These are phyloP conservation scores for Hippolais icterina DNA, from an alignment of 2,113 vertebrate species.

Conservation along the genomic window DNA sequence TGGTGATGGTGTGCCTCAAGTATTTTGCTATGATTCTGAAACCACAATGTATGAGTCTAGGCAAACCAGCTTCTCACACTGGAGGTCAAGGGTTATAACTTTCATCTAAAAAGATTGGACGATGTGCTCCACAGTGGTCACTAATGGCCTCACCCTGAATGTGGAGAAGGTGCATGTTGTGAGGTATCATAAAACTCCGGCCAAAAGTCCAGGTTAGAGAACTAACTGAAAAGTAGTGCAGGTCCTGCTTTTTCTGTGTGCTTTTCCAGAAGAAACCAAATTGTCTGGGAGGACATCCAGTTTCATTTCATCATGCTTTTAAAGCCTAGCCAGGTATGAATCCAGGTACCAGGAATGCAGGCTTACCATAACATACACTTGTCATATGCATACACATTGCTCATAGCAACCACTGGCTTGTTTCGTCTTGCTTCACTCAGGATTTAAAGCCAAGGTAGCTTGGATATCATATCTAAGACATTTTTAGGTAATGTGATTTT, in stretches of 20 bases:
- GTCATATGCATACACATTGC: not conserved
- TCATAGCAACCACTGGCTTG: not conserved
- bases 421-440: not conserved
- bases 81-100: not conserved
- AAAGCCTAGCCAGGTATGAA: constrained; percentile 27
- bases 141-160: not conserved
- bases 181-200: not conserved
- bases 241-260: not conserved
- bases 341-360: not conserved
- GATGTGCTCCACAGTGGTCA: not conserved
- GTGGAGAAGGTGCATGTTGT: not conserved
- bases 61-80: not conserved
- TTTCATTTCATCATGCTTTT: not conserved
- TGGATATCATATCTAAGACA: not conserved
- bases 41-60: not conserved
- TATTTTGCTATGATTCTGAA: not conserved
- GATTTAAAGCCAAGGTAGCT: not conserved
- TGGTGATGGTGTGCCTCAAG: not conserved
- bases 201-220: not conserved
- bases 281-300: not conserved
- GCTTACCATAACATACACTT: not conserved
- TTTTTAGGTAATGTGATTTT: not conserved
- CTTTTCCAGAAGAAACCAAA: not conserved
- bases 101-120: not conserved
- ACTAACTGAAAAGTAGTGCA: not conserved